Evolutionary conservation across 2,113 vertebrate genomes (phyloP), one percentile per base, ranked within the genome.

Genomic region (Xenopus borealis): DNA sequence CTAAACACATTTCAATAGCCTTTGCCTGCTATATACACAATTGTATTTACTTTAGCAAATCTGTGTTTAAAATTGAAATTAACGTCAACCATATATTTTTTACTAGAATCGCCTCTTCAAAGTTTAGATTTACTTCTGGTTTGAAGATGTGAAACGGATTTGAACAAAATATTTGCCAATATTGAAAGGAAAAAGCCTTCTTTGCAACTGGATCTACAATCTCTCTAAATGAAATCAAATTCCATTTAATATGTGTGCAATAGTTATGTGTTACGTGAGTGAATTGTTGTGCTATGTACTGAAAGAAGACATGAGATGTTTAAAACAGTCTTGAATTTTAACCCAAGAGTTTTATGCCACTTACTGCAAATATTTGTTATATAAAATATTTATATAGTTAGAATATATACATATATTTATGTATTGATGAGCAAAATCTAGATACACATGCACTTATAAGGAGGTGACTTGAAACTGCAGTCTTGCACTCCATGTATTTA

Each of bases 351-450:
- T 12, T 55, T n/a, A n/a, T 55, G 53, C 53, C 53, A 55, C 53
- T 55, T 55, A 61, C 44, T 70, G 66, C 50, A 52, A 19, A 64
- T 57, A 70, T 53, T 62, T 76, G 18, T 69, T 75, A n/a, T 55
- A 3, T 12, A n/a, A 55, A 12, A 55, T 55, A 55, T 16, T 55
- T 55, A 55, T 55, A n/a, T 55, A 50, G 47, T 16, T 55, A 55
- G 53, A 55, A 55, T n/a, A 55, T 50, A 50, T 50, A 50, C 33
- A 40, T 40, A 40, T 40, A 40, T 50, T 16, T 11, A 50, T 16
- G 14, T 40, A 33, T 3, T 33, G 3, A 33, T 33, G 30, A 6
- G 47, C 6, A 50, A 50, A 40, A 40, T 40, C 33, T 40, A 40
- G 33, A 40, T 40, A 40, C 1, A 40, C 3, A n/a, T n/a, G 13